Base-by-base conservation (phyloP, 2,113 vertebrate species). In the Trichomycterus rosablanca region DNA sequence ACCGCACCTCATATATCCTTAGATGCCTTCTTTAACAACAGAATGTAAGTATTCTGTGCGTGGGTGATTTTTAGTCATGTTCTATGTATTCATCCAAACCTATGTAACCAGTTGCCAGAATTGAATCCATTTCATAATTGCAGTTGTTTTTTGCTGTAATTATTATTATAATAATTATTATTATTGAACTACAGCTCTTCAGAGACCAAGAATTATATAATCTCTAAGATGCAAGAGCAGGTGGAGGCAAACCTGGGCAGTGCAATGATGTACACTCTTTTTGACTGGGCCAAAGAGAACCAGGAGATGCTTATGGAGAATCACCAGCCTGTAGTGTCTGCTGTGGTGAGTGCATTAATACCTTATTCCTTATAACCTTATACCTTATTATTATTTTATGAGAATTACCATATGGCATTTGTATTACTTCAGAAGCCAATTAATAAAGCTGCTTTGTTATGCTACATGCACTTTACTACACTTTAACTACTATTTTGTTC, bases 251-350 rank as follows among this genome's bases (percentile, higher is more conserved):
- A 96, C 69, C 89, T 98, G 11, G 96, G 96, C 42, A 89, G 91
- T 0, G 93, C 95, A 3, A 98, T 97, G 96, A 95, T 93, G 60
- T 98, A 95, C 72, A 98, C 95, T 0, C 77, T 98, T 70, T 98
- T 97, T 73, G 96, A 98, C 77, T 98, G 92, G 74, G 95, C 93
- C 71, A 98, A 98, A 82, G 96, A 98, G 70, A 93, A 94, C 78
- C 91, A 93, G 63, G 91, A 93, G 20, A 68, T 72, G 1, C 90
- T 98, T 30, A 98, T 98, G 96, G 92, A 96, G 86, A 90, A 92
- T 71, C 90, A 92, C 63, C 92, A 86, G 50, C 91, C 91, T 11
- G 59, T 89, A 39, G 74, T 76, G 48, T 84, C 76, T 48, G 74
- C 85, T 60, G 75, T 89, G 78, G 96, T 98, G 12, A 74, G 84